Evolutionary conservation across 2,113 vertebrate genomes (phyloP).

Genomic region (Pica pica): DNA sequence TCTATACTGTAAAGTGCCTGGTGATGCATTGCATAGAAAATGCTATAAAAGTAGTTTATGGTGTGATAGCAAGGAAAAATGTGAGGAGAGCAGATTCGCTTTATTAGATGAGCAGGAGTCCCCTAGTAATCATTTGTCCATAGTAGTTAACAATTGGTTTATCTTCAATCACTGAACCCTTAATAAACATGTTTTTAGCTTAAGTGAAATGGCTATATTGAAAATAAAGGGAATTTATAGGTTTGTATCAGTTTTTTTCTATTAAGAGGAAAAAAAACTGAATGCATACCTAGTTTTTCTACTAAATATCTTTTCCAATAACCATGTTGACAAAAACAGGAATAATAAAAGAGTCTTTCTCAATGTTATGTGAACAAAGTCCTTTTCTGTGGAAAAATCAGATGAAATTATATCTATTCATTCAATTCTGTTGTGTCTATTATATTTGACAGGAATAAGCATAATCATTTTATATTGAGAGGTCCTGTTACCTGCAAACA

Average conservation of each 20-base stretch:
- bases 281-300: background rate
- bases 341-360: background rate
- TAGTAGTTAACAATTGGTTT: slow-evolving; percentile 41
- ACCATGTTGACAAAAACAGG: background rate
- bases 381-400: background rate
- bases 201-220: slow-evolving; percentile 20
- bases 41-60: slow-evolving; percentile 58
- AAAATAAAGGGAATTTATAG: slow-evolving; percentile 24
- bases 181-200: slow-evolving; percentile 34
- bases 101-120: slow-evolving; percentile 26
- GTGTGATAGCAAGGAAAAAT: slow-evolving; percentile 28
- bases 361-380: background rate
- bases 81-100: background rate
- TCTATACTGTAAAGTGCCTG: slow-evolving; percentile 31
- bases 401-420: background rate
- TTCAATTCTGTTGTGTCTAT: background rate
- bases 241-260: background rate
- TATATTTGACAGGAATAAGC: background rate
- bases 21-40: slow-evolving; percentile 8
- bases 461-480: background rate
- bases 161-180: slow-evolving; percentile 42
- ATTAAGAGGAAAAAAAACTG: background rate
- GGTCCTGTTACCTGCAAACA: background rate
- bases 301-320: background rate
- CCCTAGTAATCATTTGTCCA: slow-evolving; percentile 36